Evolutionary conservation across 2,113 vertebrate genomes (phyloP), one percentile per base, ranked within the genome.

Genomic region (Stigmatopora nigra): DNA sequence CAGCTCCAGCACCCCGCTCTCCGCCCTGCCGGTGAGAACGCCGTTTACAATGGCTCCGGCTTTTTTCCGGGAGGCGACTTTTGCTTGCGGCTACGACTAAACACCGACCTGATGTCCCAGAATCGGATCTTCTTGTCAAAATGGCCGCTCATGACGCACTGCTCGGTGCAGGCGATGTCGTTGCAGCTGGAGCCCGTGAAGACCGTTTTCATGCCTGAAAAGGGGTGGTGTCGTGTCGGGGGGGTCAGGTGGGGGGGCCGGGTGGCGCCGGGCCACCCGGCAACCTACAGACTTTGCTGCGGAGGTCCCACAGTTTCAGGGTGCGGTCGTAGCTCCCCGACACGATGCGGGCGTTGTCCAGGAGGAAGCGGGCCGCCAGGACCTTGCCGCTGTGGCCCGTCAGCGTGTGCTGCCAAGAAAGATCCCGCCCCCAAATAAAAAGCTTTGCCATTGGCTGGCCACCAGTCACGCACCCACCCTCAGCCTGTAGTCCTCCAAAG

Each of bases 71-170:
- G n/a, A n/a, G n/a, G n/a, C n/a, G n/a, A n/a, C n/a, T n/a, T n/a
- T n/a, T n/a, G n/a, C n/a, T n/a, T n/a, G n/a, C n/a, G n/a, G n/a
- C n/a, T n/a, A n/a, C n/a, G n/a, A n/a, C n/a, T n/a, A n/a, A n/a
- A n/a, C n/a, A n/a, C 35, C 85, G 90, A 96, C 96, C 96, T 93
- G 85, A 98, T 99, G 78, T 99, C 97, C 97, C 97, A 99, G 89
- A 98, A 98, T 10, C 97, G 93, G 48, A 99, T 93, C 77, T 98
- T 99, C 93, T 99, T 99, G 68, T 99, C 97, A 47, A 98, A 99
- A 78, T 99, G 97, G 64, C 96, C 97, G 14, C 97, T 99, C 95
- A 99, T 99, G 15, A 99, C 96, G 76, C 97, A 99, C 67, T 99
- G 97, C 76, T 99, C 97, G 0, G 97, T 98, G 84, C 97, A 99